Evolutionary conservation across 2,888 invertebrate species (phyloP).

Genomic region (Alcis repandata): DNA sequence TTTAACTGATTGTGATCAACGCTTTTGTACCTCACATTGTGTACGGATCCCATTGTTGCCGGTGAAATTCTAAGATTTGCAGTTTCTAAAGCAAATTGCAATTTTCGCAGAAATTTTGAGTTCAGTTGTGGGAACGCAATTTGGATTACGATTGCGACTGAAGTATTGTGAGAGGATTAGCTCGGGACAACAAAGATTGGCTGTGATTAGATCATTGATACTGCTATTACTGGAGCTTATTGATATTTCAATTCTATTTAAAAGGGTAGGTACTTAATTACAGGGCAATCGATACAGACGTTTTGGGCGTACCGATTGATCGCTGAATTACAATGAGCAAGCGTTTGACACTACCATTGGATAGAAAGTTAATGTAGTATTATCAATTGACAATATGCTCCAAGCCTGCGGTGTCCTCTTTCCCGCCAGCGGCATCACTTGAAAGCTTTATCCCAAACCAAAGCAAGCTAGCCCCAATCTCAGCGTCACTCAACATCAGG

Average conservation of each 20-base stretch:
- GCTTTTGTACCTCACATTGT: constrained; percentile 74
- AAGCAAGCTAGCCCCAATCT: background rate
- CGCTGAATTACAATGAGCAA: too few relatives aligned
- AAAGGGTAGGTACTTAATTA: constrained; percentile 10
- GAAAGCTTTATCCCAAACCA: background rate
- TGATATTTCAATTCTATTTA: constrained; percentile 13
- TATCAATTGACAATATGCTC: background rate
- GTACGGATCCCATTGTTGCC: constrained; percentile 66
- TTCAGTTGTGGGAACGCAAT: constrained; percentile 72
- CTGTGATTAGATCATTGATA: constrained; percentile 47
- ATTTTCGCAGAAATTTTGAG: constrained; percentile 66
- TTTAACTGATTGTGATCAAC: constrained; percentile 75
- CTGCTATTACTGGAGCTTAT: constrained; percentile 34
- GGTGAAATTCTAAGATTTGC: constrained; percentile 71
- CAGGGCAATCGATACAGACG: background rate
- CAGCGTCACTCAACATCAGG: background rate
- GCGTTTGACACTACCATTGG: too few relatives aligned
- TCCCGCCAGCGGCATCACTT: background rate
- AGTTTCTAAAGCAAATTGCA: constrained; percentile 73
- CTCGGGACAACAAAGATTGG: constrained; percentile 31
- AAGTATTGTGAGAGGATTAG: constrained; percentile 48
- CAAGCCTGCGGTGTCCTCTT: background rate
- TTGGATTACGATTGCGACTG: constrained; percentile 67
- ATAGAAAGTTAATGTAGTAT: background rate
- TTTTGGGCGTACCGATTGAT: background rate